Evolutionary conservation across 1,140 invertebrate species (phyloP).

Genomic region (Scaptodrosophila lebanonensis): DNA sequence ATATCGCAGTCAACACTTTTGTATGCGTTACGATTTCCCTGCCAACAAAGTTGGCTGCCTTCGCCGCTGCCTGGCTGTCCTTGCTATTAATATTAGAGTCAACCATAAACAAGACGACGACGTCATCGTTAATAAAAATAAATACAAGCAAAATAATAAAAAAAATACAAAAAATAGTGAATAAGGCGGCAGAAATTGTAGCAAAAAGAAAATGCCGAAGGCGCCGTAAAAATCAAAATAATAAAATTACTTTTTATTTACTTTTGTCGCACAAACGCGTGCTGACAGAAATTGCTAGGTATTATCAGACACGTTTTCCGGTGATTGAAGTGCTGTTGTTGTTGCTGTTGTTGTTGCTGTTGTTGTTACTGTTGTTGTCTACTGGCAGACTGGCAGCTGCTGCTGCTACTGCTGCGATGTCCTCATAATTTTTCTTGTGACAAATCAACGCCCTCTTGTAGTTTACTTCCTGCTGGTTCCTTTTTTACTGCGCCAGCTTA

Average conservation of each 20-base stretch:
- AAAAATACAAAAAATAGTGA: constrained; percentile 7
- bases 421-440: constrained; percentile 70
- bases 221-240: constrained; percentile 49
- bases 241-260: constrained; percentile 67
- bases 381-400: constrained; percentile 41
- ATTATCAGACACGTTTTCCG: constrained; percentile 70
- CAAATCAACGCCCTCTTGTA: constrained; percentile 73
- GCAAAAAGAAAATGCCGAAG: constrained; percentile 3
- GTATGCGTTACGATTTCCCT: constrained; percentile 25
- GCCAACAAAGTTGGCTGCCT: constrained; percentile 10
- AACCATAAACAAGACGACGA: constrained; percentile 25
- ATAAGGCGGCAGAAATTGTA: constrained; percentile 1
- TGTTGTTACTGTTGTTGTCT: constrained; percentile 28
- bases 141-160: constrained; percentile 14
- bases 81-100: constrained; percentile 64
- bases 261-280: constrained; percentile 25
- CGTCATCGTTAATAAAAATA: constrained; percentile 29
- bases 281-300: constrained; percentile 39
- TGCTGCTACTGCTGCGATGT: constrained; percentile 21
- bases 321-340: constrained; percentile 62
- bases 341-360: constrained; percentile 22
- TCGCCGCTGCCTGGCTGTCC: constrained; percentile 46
- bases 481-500: background rate
- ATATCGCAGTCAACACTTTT: constrained; percentile 39
- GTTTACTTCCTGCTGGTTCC: constrained; percentile 54